Conservation (phyloP, 2,113 vertebrate genomes). For the Lophius piscatorius region DNA sequence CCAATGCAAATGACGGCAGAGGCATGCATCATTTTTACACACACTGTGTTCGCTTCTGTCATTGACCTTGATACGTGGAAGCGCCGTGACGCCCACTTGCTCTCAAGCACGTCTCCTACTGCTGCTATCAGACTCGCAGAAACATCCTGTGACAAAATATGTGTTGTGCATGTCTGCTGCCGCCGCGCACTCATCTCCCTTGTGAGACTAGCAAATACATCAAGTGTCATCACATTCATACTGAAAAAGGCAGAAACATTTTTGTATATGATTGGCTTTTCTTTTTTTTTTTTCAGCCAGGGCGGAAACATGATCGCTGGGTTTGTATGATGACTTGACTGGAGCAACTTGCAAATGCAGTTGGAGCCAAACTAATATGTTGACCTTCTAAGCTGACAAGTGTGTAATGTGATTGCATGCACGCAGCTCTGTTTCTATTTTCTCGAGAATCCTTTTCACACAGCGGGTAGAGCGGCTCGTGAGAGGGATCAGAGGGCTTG, state of each 20-base stretch:
- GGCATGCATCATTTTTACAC: constrained; percentile 49
- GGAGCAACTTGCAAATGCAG: constrained; percentile 21
- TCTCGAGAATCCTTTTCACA: constrained; percentile 46
- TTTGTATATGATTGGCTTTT: background rate
- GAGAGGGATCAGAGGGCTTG: constrained; percentile 50
- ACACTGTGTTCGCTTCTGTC: constrained; percentile 6
- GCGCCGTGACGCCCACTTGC: constrained; percentile 12
- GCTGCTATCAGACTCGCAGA: constrained; percentile 22
- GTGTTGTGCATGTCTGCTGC: constrained; percentile 12
- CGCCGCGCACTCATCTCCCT: too few species aligned
- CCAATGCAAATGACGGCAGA: constrained; percentile 44
- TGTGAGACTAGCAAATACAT: background rate
- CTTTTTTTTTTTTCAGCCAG: background rate
- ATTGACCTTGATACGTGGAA: constrained; percentile 44
- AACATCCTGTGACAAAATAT: constrained; percentile 21
- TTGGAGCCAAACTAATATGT: constrained; percentile 62
- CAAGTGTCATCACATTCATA: constrained; percentile 1
- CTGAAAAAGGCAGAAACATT: constrained; percentile 9
- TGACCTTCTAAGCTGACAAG: constrained; percentile 80
- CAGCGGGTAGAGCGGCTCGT: constrained; percentile 24
- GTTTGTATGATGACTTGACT: constrained; percentile 16
- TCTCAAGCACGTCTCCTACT: constrained; percentile 31
- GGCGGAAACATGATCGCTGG: background rate
- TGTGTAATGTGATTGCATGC: constrained; percentile 73
- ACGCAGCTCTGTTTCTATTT: constrained; percentile 40